Conservation (phyloP, 2,797 vertebrate species). For the Poeciliopsis turneri region DNA sequence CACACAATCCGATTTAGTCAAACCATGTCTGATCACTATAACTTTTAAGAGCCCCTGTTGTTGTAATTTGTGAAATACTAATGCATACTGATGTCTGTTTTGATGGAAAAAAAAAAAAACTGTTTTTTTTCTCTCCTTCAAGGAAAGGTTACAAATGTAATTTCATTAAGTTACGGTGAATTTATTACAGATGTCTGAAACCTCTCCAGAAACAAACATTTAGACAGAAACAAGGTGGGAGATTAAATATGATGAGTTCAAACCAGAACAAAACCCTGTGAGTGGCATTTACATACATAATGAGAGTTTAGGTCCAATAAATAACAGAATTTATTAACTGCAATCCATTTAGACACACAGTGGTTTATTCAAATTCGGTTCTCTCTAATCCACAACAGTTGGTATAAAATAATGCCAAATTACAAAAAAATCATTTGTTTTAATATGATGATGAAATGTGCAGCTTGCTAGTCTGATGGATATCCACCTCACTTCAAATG, state of each 20-base stretch:
- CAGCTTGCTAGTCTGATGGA: not conserved
- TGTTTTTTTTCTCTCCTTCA: not conserved
- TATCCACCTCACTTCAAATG: not conserved
- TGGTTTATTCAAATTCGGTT: not conserved
- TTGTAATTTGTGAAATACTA: not conserved
- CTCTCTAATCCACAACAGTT: not conserved
- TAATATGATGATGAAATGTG: not conserved
- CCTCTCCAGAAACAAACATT: not conserved
- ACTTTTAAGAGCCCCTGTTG: not conserved
- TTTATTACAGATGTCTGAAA: no score
- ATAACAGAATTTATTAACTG: not conserved
- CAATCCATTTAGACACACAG: not conserved
- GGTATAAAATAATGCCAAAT: not conserved
- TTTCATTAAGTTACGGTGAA: not conserved
- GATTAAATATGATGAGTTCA: not conserved
- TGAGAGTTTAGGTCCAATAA: not conserved
- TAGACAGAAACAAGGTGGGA: not conserved
- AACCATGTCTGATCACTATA: not conserved
- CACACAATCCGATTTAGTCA: not conserved
- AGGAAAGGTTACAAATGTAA: not conserved
- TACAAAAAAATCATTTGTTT: not conserved
- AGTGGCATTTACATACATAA: not conserved
- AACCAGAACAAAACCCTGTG: not conserved
- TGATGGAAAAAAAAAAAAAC: not conserved
- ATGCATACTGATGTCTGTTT: not conserved